A percentile compares a stretch with the other conserved stretches of the same genome.
Evolutionary conservation across 2,888 invertebrate species (phyloP).

Genomic region (Diarsia rubi): DNA sequence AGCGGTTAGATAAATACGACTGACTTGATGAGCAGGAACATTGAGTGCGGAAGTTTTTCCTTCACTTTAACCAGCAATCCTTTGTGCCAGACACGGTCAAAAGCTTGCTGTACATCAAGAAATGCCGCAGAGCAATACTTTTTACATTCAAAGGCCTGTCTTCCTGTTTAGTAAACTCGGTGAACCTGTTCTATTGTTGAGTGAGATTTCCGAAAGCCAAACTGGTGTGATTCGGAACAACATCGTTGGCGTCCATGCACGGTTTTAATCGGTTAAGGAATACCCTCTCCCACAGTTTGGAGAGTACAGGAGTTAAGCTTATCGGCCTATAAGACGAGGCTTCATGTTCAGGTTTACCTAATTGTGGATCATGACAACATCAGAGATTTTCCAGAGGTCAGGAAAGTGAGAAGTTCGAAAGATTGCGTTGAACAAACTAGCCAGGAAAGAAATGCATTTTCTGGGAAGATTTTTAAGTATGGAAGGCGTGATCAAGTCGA

Average conservation of each 20-base stretch:
- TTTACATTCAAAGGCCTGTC: too few relatives aligned
- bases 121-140: too few relatives aligned
- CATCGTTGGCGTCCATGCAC: too few relatives aligned
- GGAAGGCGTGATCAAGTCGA: neutral
- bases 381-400: neutral
- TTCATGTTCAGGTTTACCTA: neutral
- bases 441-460: neutral
- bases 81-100: neutral
- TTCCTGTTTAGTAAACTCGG: too few relatives aligned
- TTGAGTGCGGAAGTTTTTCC: neutral
- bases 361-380: constrained; percentile 3
- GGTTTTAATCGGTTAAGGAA: too few relatives aligned
- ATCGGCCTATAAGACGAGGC: neutral
- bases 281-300: too few relatives aligned
- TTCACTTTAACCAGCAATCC: neutral
- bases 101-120: neutral
- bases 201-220: too few relatives aligned
- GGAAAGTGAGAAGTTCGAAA: neutral
- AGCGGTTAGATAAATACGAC: neutral
- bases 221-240: too few relatives aligned
- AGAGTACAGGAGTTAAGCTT: too few relatives aligned
- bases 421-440: neutral
- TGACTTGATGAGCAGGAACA: neutral
- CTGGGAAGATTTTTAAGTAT: neutral
- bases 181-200: too few relatives aligned